A percentile compares a stretch with the other conserved stretches of the same genome.
These are phyloP conservation scores for Brachionus asplanchnoidis DNA, from an alignment of 1,140 invertebrate genomes.

Conservation along the genomic window DNA sequence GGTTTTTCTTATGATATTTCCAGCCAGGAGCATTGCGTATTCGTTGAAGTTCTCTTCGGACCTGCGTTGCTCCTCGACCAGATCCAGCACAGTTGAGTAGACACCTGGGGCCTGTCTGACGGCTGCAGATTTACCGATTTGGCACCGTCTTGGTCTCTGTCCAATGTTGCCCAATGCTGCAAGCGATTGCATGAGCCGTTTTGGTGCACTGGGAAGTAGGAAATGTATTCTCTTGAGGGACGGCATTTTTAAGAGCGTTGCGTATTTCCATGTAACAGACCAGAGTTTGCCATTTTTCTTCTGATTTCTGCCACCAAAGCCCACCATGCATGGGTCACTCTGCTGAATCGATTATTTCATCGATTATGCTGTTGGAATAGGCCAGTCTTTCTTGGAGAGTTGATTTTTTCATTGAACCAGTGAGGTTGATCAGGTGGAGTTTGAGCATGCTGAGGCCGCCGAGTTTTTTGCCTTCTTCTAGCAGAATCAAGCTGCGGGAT, in stretches of 20 bases:
- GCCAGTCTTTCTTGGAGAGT: constrained; percentile 69
- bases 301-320: constrained; percentile 85
- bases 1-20: constrained; percentile 78
- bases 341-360: constrained; percentile 85
- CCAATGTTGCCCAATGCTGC: constrained; percentile 97
- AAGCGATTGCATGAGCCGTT: constrained; percentile 98
- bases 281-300: constrained; percentile 97
- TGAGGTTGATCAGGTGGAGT: constrained; percentile 88
- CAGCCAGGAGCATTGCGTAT: constrained; percentile 71
- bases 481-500: constrained; percentile 74
- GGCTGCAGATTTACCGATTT: constrained; percentile 78
- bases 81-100: constrained; percentile 76
- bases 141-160: constrained; percentile 82
- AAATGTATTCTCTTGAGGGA: constrained; percentile 70
- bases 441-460: constrained; percentile 94
- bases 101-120: constrained; percentile 69
- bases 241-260: constrained; percentile 62
- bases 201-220: constrained; percentile 89
- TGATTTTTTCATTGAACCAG: constrained; percentile 79
- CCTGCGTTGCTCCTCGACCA: constrained; percentile 73
- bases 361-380: constrained; percentile 77
- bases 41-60: constrained; percentile 71
- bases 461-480: constrained; percentile 75
- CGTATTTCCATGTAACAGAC: constrained; percentile 86
- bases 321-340: constrained; percentile 75